Conservation (phyloP, 2,113 vertebrate species). For the Mastomys natalensis region DNA sequence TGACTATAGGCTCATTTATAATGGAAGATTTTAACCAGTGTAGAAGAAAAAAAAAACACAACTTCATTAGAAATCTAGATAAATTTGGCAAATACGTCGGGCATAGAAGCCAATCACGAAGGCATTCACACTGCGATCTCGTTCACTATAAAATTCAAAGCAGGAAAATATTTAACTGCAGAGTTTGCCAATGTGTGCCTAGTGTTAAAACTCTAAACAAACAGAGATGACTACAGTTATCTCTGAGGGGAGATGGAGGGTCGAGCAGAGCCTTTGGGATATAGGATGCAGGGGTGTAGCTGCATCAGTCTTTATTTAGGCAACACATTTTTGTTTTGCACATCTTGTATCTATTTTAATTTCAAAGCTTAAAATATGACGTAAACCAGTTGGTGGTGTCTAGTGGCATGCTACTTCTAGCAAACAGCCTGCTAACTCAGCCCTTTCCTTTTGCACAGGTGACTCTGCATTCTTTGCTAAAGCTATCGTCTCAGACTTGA, state of each 20-base stretch:
- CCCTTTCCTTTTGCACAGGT: not conserved
- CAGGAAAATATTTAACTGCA: not conserved
- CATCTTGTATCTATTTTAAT: not conserved
- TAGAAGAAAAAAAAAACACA: not conserved
- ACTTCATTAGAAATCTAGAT: not conserved
- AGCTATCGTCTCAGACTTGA: not conserved
- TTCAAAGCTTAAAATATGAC: not conserved
- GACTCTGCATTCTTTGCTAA: not conserved
- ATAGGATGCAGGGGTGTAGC: not conserved
- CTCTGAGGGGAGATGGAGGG: not conserved
- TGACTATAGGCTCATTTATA: not conserved
- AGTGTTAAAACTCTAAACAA: not conserved
- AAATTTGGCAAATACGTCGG: not conserved
- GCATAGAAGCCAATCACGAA: not conserved
- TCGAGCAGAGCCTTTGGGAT: not conserved
- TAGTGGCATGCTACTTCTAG: not conserved
- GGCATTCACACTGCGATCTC: not conserved
- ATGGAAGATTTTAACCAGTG: not conserved
- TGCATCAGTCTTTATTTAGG: not conserved
- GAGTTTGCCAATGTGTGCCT: not conserved
- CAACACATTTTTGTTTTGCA: not conserved
- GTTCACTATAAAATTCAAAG: conserved; percentile 41
- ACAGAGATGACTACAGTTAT: not conserved
- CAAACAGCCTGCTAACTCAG: not conserved
- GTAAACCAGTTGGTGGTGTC: not conserved